Base-by-base conservation (phyloP, 2,113 vertebrate species). In the Lycocorax pyrrhopterus region DNA sequence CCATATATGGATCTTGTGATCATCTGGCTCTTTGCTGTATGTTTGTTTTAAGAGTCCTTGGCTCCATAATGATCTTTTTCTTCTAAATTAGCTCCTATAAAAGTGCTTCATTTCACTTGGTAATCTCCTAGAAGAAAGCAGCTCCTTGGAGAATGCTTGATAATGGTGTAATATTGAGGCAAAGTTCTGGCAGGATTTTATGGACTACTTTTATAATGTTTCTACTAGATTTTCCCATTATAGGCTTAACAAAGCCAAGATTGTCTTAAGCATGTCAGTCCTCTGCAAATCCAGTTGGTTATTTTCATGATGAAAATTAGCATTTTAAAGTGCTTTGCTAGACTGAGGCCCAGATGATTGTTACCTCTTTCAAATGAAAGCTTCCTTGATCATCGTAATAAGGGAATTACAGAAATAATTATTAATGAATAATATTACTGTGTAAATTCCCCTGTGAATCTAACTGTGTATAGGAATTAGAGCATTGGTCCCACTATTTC, bases 241-340 rank as follows among this genome's bases (percentile, higher is more conserved):
- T 13, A 84, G 35, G 21, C 10, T 75, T 84, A 86, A 91, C 56
- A 95, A 91, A 90, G 30, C 76, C 27, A 84, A 64, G 84, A 92
- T 96, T 77, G 75, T 89, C 30, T 84, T 93, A 84, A 84, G 79
- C 13, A 0, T 91, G 43, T 88, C 79, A 74, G 51, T 95, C 52
- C 72, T 84, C 43, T 91, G 84, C n/a, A 91, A 96, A 94, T 95
- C 52, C 66, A 73, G 49, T 89, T 68, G 21, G 3, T 78, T 93
- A 73, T 95, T 96, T 96, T 94, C 55, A 51, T 81, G 25, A 72
- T 71, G 72, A 86, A 92, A 95, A 81, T 88, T 78, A 93, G 74
- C 80, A 81, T 90, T 96, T 95, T 87, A n/a, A 90, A 94, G 60
- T 92, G 73, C 56, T 88, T 87, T 89, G 16, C 76, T 96, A 89